These are phyloP conservation scores for Melanostoma scalare DNA, from an alignment of 2,888 invertebrate genomes.

Conservation along the genomic window DNA sequence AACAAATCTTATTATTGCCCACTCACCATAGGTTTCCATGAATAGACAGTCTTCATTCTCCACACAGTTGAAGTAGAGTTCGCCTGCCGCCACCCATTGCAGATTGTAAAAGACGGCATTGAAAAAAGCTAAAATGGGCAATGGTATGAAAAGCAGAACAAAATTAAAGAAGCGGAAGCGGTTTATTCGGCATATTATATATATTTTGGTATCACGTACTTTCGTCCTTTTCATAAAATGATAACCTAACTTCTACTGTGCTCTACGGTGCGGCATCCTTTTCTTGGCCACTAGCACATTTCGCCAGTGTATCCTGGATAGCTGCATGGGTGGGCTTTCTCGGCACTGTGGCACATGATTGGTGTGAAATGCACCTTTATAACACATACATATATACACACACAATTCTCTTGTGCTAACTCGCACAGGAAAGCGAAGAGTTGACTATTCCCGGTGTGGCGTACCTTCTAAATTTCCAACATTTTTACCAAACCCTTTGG, in stretches of 20 bases:
- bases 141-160: slow-evolving; percentile 23
- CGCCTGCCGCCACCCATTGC: background rate
- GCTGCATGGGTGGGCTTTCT: background rate
- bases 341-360: slow-evolving; percentile 12
- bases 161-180: slow-evolving; percentile 58
- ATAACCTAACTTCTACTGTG: slow-evolving; percentile 54
- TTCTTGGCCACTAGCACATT: slow-evolving; percentile 61
- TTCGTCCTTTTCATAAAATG: slow-evolving; percentile 67
- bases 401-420: background rate
- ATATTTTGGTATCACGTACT: slow-evolving; percentile 55
- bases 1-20: slow-evolving; percentile 66
- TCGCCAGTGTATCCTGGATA: slow-evolving; percentile 1
- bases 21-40: slow-evolving; percentile 14
- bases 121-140: slow-evolving; percentile 20
- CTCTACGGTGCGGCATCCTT: background rate
- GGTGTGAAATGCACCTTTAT: slow-evolving; percentile 41
- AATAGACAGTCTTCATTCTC: slow-evolving; percentile 10
- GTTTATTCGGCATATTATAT: slow-evolving; percentile 53
- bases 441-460: slow-evolving; percentile 62
- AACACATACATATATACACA: slow-evolving; percentile 7
- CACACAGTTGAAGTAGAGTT: background rate
- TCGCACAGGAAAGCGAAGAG: slow-evolving; percentile 47
- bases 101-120: background rate
- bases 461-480: slow-evolving; percentile 54
- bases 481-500: slow-evolving; percentile 44